A percentile compares a stretch with the other conserved stretches of the same genome.
These are phyloP conservation scores for Entelurus aequoreus DNA, from an alignment of 2,113 vertebrate genomes.

Conservation along the genomic window DNA sequence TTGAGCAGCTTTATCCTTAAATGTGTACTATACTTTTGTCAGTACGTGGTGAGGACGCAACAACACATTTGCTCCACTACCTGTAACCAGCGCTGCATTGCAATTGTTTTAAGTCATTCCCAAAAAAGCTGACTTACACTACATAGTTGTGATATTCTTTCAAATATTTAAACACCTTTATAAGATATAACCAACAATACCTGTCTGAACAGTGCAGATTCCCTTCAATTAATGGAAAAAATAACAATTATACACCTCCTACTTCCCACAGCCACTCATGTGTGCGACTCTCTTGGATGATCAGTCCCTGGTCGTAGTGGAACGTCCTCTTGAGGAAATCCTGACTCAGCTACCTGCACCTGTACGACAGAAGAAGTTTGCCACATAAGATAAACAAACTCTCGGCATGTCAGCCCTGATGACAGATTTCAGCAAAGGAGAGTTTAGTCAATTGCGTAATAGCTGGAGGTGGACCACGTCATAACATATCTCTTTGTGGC, in stretches of 20 bases:
- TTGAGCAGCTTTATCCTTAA: too few species aligned
- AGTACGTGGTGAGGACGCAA: too few species aligned
- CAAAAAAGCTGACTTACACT: too few species aligned
- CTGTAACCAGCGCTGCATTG: too few species aligned
- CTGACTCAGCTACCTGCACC: slow-evolving; percentile 82
- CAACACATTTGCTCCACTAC: too few species aligned
- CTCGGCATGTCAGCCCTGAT: not conserved
- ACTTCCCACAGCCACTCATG: slow-evolving; percentile 75
- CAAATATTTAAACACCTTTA: too few species aligned
- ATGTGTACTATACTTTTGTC: too few species aligned
- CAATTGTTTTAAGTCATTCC: too few species aligned
- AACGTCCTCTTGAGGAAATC: slow-evolving; percentile 85
- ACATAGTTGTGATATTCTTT: too few species aligned
- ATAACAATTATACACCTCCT: not conserved
- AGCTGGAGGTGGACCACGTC: not conserved
- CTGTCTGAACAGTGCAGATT: too few species aligned
- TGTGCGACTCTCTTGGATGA: slow-evolving; percentile 80
- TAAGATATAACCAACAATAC: too few species aligned
- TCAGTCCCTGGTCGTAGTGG: slow-evolving; percentile 83
- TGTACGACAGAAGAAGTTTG: slow-evolving; percentile 89
- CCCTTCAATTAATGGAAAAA: too few species aligned
- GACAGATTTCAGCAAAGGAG: not conserved
- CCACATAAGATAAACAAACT: slow-evolving; percentile 73
- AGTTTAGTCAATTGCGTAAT: not conserved
- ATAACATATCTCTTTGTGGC: not conserved